These are phyloP conservation scores for Holothuria scabra DNA, from an alignment of 53 echinoderm and acorn worm species.

Conservation along the genomic window DNA sequence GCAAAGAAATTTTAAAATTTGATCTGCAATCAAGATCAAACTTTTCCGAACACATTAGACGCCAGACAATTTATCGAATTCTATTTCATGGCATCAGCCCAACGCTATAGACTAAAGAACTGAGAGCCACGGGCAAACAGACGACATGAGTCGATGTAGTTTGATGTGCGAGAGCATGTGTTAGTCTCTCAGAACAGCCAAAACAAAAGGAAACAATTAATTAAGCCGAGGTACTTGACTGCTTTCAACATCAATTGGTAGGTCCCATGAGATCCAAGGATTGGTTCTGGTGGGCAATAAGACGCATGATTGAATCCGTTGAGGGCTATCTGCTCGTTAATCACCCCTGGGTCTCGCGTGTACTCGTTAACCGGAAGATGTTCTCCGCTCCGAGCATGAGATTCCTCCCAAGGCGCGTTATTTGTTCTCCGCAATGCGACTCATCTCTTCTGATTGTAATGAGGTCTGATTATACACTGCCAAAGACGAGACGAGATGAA, in stretches of 20 bases:
- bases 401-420: no score
- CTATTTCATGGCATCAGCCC: neutral
- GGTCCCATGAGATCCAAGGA: slow-evolving; percentile 23
- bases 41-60: neutral
- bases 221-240: neutral
- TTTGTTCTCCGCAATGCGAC: no score
- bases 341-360: neutral
- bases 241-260: slow-evolving; percentile 28
- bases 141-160: slow-evolving; percentile 3
- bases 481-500: no score
- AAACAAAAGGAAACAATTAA: slow-evolving; percentile 45
- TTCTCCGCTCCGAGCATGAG: no score
- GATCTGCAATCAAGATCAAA: no score
- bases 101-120: neutral
- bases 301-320: slow-evolving; percentile 16
- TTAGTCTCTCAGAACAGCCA: neutral
- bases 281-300: slow-evolving; percentile 12
- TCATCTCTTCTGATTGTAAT: no score
- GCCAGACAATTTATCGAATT: slow-evolving; percentile 34
- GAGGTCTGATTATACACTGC: no score
- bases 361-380: no score
- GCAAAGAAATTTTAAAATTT: no score
- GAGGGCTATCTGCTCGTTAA: slow-evolving; percentile 22
- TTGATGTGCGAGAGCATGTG: slow-evolving; percentile 29
- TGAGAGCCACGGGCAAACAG: slow-evolving; percentile 3